Base-by-base conservation (phyloP, 2,888 invertebrate genomes). In the Pristionchus entomophagus region DNA sequence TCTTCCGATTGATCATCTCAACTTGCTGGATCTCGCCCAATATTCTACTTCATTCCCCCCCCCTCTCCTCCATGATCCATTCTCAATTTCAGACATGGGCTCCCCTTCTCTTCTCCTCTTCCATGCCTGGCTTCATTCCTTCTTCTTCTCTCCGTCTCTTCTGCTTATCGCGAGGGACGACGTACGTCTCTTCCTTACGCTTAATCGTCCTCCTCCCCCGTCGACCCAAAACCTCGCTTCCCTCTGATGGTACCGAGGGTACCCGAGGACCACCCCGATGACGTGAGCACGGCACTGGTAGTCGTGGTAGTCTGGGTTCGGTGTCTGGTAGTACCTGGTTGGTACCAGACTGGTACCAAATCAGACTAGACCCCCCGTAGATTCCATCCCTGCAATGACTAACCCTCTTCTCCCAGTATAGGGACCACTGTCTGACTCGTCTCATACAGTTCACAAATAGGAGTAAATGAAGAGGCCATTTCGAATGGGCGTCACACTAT, bases 121-220 rank as follows among this genome's bases (percentile, higher is more conserved):
- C 4, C 41, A 3, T 45, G 41, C 12, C 41, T 73, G n/a, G n/a
- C 41, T 73, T n/a, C 73, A 45, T 45, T 73, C 45, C 73, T 73
- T n/a, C 38, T 73, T 12, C 45, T 41, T 10, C 12, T 73, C 73
- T 38, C 41, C n/a, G n/a, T n/a, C 10, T 38, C 73, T 6, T 38
- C 38, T 14, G 73, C 41, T 14, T 73, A 73, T 45, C 73, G 73
- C 22, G n/a, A 41, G 73, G 73, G n/a, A 73, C 1, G 73, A 73
- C 14, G 73, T 73, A 73, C 73, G 73, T 73, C 73, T 73, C 73
- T 73, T 73, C 73, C 73, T 73, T 41, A 73, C 73, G n/a, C 6
- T 73, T 26, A 73, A 73, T 26, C 73, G 73, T 22, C 73, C 45
- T n/a, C 73, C 45, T 45, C n/a, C 73, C 73, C 26, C 73, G 38